A percentile compares a stretch with the other conserved stretches of the same genome.
Conservation (phyloP, 1,140 invertebrate species). For the Delia radicum region DNA sequence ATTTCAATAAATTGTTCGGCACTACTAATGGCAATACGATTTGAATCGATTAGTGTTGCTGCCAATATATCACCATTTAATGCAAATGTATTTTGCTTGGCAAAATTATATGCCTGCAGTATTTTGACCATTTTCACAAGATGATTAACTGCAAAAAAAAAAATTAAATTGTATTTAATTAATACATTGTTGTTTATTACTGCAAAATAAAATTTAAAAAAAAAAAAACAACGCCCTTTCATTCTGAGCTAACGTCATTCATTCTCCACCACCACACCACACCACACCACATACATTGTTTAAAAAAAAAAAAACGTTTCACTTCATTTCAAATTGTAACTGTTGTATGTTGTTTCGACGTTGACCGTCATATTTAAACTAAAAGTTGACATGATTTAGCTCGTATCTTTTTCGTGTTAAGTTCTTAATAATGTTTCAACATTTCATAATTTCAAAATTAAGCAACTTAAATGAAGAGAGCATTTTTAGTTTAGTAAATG, state of each 20-base stretch:
- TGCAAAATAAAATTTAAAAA: not conserved
- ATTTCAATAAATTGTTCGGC: constrained; percentile 53
- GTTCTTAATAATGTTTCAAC: not conserved
- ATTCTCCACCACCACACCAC: not conserved
- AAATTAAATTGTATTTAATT: not conserved
- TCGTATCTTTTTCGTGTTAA: not conserved
- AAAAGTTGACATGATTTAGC: not conserved
- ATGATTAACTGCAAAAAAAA: not conserved
- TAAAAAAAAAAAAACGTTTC: too few species aligned
- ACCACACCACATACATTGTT: too few species aligned
- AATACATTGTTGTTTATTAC: not conserved
- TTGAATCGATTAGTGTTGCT: constrained; percentile 46
- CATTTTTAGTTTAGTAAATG: not conserved
- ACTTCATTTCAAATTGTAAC: not conserved
- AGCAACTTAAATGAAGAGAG: not conserved
- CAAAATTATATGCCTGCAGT: constrained; percentile 51
- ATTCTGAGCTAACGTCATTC: not conserved
- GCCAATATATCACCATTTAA: constrained; percentile 51
- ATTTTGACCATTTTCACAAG: constrained; percentile 47
- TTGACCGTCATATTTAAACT: constrained; percentile 7
- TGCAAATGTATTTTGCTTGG: constrained; percentile 49
- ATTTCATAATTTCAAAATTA: not conserved
- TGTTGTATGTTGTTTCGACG: not conserved
- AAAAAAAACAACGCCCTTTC: constrained; percentile 9
- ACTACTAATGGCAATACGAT: constrained; percentile 51